Conservation (phyloP, 2,888 invertebrate species). For the Mylabris sibirica region DNA sequence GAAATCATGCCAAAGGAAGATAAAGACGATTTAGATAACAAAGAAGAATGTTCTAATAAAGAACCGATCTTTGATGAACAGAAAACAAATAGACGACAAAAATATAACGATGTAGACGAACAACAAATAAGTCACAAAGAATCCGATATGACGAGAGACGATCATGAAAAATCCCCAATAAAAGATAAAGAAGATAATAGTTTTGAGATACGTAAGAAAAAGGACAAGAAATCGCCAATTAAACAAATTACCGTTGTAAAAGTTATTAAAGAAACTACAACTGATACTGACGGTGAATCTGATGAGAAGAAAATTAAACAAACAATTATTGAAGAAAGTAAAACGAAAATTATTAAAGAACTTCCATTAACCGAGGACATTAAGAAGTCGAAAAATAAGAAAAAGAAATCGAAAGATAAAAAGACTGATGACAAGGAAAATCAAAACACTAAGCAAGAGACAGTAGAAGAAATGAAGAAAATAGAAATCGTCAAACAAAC, state of each 20-base stretch:
- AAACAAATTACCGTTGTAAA: conserved; percentile 42
- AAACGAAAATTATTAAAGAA: conserved; percentile 47
- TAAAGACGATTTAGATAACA: not conserved
- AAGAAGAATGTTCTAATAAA: conserved; percentile 32
- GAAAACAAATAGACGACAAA: conserved; percentile 49
- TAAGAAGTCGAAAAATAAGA: conserved; percentile 41
- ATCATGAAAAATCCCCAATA: conserved; percentile 48
- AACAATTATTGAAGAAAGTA: conserved; percentile 37
- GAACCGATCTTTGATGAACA: conserved; percentile 47
- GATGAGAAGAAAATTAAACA: conserved; percentile 51
- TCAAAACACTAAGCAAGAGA: conserved; percentile 18
- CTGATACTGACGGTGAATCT: conserved; percentile 36
- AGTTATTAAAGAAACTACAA: conserved; percentile 40
- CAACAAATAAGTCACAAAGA: conserved; percentile 54
- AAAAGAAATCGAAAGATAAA: conserved; percentile 37
- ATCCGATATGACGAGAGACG: conserved; percentile 50
- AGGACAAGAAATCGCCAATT: conserved; percentile 38
- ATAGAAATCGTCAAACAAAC: not conserved
- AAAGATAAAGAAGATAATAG: conserved; percentile 44
- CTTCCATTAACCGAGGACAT: conserved; percentile 46
- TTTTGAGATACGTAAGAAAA: conserved; percentile 24
- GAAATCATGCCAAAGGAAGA: conserved; percentile 49
- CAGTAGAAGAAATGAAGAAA: conserved; percentile 26
- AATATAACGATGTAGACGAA: conserved; percentile 47
- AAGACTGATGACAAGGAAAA: conserved; percentile 27